phyloP scores from a whole-genome alignment of 2,113 vertebrate genomes.

The Syngnathus floridae region DNA sequence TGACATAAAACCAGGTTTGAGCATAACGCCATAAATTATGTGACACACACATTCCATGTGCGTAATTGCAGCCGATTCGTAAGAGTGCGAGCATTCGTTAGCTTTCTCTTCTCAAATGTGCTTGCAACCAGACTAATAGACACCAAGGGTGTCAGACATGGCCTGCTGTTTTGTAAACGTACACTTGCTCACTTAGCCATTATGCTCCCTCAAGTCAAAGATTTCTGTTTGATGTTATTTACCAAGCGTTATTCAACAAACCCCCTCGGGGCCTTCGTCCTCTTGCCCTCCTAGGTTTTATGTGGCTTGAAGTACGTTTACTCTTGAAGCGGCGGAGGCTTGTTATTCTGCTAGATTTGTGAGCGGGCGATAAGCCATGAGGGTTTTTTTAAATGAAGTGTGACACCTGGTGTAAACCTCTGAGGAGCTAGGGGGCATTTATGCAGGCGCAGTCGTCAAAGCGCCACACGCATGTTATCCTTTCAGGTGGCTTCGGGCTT shows the following conservation, averaged over 20 bases:
- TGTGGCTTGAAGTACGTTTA: constrained; percentile 28
- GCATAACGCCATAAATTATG: constrained; percentile 14
- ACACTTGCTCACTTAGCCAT: constrained; percentile 46
- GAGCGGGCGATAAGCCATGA: constrained; percentile 36
- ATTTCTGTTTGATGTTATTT: constrained; percentile 62
- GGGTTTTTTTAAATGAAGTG: constrained; percentile 58
- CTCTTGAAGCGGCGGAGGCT: constrained; percentile 37
- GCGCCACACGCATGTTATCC: constrained; percentile 18
- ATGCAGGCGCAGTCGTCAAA: constrained; percentile 13
- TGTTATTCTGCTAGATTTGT: constrained; percentile 41
- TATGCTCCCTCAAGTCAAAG: constrained; percentile 47
- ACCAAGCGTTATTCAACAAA: constrained; percentile 52
- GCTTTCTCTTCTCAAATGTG: constrained; percentile 21
- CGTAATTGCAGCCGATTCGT: constrained; percentile 14
- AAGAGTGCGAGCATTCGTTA: constrained; percentile 7
- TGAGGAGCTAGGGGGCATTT: constrained; percentile 26
- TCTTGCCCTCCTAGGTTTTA: constrained; percentile 41
- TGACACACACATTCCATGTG: not conserved
- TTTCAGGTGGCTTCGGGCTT: constrained; percentile 31
- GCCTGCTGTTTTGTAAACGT: constrained; percentile 58
- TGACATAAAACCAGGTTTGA: not conserved
- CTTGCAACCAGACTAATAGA: constrained; percentile 41
- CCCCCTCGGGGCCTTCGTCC: constrained; percentile 43
- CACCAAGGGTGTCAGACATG: constrained; percentile 41
- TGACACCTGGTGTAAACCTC: constrained; percentile 67